Evolutionary conservation across 2,888 invertebrate genomes (phyloP).

Genomic region (Sphaerolaimus hirsutus): DNA sequence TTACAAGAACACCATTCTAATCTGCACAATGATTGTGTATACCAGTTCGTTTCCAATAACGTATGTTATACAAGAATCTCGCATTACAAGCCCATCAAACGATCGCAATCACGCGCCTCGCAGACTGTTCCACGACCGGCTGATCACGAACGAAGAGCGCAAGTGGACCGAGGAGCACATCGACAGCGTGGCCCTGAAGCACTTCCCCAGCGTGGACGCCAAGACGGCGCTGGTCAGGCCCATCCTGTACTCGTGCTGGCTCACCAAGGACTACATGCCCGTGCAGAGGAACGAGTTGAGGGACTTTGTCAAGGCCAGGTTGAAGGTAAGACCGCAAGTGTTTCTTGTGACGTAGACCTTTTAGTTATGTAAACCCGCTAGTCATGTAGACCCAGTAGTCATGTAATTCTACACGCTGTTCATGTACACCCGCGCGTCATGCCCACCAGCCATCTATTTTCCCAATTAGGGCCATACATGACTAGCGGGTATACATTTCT

Average conservation of each 20-base stretch:
- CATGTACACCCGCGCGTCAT: background rate
- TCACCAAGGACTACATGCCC: constrained; percentile 88
- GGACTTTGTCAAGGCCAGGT: constrained; percentile 81
- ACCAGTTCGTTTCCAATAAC: too few species aligned
- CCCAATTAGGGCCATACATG: too few species aligned
- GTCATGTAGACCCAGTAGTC: too few species aligned
- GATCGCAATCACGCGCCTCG: too few species aligned
- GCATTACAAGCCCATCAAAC: too few species aligned
- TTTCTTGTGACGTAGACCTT: background rate
- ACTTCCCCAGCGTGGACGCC: constrained; percentile 56
- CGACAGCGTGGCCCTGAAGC: constrained; percentile 45
- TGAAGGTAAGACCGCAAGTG: constrained; percentile 64
- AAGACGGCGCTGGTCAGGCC: constrained; percentile 59
- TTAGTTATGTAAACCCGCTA: too few species aligned
- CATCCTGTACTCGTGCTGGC: constrained; percentile 93
- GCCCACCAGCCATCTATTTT: too few species aligned
- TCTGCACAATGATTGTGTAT: too few species aligned
- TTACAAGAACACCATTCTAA: too few species aligned
- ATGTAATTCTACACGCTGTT: background rate
- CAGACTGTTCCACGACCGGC: constrained; percentile 35
- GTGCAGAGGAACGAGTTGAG: constrained; percentile 78
- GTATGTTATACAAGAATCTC: too few species aligned
- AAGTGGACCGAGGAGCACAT: constrained; percentile 74
- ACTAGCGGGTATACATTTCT: too few species aligned
- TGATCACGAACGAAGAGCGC: constrained; percentile 78